Evolutionary conservation across 2,888 invertebrate species (phyloP), one percentile per base, ranked within the genome.

Genomic region (Clunio marinus): DNA sequence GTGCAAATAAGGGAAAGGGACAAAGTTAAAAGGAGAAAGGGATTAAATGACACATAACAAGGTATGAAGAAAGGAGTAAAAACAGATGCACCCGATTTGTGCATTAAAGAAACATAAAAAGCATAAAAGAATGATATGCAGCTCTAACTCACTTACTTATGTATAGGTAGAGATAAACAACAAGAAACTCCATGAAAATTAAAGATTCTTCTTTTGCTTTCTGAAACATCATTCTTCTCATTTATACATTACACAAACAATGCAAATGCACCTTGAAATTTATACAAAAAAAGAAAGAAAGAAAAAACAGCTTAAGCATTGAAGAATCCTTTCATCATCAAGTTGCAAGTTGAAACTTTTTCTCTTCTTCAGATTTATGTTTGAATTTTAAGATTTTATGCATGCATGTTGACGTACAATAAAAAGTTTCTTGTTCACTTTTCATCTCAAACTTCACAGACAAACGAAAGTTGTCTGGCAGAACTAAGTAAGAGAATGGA

Each of bases 81-180:
- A 63, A 46, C 46, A 45, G 63, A 46, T 62, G 62, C 62, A 62
- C 62, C 25, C 45, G 45, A 46, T 63, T 63, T 37, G 17, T 63
- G 63, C 62, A 25, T 41, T 51, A 10, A 20, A 7, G 32, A 32
- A 7, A 32, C 10, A 10, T 10, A 10, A 32, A 32, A n/a, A n/a
- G n/a, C 3, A 41, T 15, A 41, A 41, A 41, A 41, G n/a, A 41
- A 2, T 13, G 15, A 62, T 32, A 17, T 59, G 27, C 28, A 58
- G 10, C 17, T 57, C 27, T 57, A n/a, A n/a, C n/a, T n/a, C n/a
- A n/a, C n/a, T n/a, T n/a, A n/a, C n/a, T n/a, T n/a, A n/a, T n/a
- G n/a, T 32, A 8, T 7, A 32, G 32, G 41, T 41, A 41, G n/a
- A 41, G n/a, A n/a, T n/a, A n/a, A n/a, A n/a, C n/a, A 41, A n/a